Base-by-base conservation (phyloP, 2,888 invertebrate species). In the Pharmacophagus antenor region DNA sequence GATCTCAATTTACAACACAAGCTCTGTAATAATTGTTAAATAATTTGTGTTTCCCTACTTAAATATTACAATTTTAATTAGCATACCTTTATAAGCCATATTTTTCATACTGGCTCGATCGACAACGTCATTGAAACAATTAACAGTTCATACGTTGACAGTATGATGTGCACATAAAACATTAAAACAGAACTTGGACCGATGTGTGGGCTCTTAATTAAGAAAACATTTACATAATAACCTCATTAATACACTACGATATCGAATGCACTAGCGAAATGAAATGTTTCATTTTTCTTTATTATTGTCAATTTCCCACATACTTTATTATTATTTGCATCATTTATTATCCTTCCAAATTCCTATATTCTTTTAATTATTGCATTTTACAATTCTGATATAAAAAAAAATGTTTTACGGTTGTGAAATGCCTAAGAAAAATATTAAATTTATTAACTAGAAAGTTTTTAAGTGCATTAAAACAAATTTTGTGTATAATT, bases 11-110 rank as follows among this genome's bases (percentile, higher is more conserved):
- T 69, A 59, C 58, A 65, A 70, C 67, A 64, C 74, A 70, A 73
- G 69, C 79, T 73, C 37, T 76, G 72, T 71, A 76, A 77, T 82
- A 80, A 84, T 82, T 82, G 79, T 79, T 77, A 79, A 81, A 79
- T 75, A 76, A 69, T 65, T 68, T 65, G 70, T 79, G 79, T 77
- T 77, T 77, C 64, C 70, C 71, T 73, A 70, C 73, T 78, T 74
- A 76, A 79, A 80, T 79, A 82, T 81, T 79, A 75, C 80, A 67
- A 72, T 70, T 77, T 77, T 73, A 76, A 84, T 77, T 72, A 79
- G 68, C 70, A 67, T 67, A 63, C 65, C 65, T 67, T 64, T 58
- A 56, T 31, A 20, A 22, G 48, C 56, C 62, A 60, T 61, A 65
- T 70, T 68, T 67, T 69, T 64, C 59, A 51, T 57, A 54, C 62